phyloP scores from a whole-genome alignment of 2,113 vertebrate species.

The Orientallactaga bullata region DNA sequence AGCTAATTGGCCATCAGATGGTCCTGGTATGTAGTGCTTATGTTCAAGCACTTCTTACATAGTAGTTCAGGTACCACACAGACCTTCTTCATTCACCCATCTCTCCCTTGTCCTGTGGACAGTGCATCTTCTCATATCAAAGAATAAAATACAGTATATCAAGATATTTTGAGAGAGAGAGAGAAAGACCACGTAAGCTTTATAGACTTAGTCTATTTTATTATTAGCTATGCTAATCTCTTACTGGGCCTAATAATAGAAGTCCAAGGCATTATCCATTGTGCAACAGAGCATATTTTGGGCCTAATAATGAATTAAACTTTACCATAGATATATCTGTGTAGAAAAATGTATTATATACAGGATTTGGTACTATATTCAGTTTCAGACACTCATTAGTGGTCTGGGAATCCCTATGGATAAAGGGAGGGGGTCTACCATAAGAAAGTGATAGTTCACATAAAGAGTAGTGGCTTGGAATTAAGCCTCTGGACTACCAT shows the following conservation, averaged over 20 bases:
- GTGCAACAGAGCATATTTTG: no score
- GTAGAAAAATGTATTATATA: background rate
- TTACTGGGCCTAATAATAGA: background rate
- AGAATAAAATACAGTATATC: background rate
- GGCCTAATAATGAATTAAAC: background rate
- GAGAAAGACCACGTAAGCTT: background rate
- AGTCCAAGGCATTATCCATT: no score
- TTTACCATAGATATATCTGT: background rate
- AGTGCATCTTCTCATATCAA: background rate
- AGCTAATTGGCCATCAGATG: no score
- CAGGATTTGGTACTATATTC: background rate
- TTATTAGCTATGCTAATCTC: background rate
- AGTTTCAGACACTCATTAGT: background rate
- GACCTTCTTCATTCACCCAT: accelerated
- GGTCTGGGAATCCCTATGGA: background rate
- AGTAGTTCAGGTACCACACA: background rate
- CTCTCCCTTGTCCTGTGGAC: background rate
- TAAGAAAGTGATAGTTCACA: background rate
- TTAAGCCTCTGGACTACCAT: background rate
- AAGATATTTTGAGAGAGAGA: background rate
- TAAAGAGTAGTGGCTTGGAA: background rate
- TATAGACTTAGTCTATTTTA: background rate
- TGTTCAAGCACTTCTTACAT: background rate
- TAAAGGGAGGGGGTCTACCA: background rate
- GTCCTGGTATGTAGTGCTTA: background rate